Evolutionary conservation across 2,888 invertebrate species (phyloP).

Genomic region (Allacma fusca): DNA sequence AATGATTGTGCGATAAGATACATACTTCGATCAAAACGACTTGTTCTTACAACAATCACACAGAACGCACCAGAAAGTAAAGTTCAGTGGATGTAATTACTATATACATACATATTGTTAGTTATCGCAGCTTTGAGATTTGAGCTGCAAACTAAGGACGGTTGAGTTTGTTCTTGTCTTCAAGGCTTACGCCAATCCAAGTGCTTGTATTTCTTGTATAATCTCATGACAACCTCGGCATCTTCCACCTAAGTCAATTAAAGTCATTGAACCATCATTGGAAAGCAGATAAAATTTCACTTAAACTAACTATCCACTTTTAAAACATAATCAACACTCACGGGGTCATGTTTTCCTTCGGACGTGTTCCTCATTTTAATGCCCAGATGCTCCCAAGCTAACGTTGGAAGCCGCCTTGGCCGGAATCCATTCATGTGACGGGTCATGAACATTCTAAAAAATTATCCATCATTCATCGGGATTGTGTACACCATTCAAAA

Average conservation of each 20-base stretch:
- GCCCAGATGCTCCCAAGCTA: conserved; percentile 9
- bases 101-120: no score
- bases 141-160: not conserved
- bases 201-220: not conserved
- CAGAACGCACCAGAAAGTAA: no score
- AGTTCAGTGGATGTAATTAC: no score
- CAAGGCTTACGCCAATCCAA: conserved; percentile 5
- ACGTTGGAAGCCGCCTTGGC: not conserved
- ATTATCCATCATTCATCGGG: not conserved
- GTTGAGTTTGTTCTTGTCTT: not conserved
- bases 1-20: no score
- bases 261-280: not conserved
- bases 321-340: not conserved
- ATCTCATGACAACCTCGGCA: not conserved
- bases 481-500: no score
- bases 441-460: conserved; percentile 14
- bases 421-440: not conserved
- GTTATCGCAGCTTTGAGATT: no score
- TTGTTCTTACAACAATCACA: no score
- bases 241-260: conserved; percentile 9
- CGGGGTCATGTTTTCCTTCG: not conserved
- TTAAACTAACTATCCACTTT: not conserved
- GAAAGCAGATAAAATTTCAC: not conserved
- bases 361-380: not conserved
- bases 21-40: no score